Base-by-base conservation (phyloP, 2,888 invertebrate species). In the Orthonychiurus folsomi region DNA sequence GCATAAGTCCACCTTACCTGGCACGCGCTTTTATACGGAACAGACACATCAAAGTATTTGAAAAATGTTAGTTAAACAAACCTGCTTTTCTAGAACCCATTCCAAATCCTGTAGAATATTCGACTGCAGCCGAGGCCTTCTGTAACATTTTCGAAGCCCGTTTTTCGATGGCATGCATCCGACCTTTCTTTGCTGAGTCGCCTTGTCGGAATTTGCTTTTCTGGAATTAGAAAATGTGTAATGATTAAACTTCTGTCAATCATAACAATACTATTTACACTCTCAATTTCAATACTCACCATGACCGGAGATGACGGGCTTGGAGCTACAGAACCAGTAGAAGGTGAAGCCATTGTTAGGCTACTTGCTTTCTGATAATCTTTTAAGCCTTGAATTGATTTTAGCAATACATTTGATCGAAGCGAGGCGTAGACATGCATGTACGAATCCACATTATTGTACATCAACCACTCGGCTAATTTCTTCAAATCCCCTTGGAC, bases 401-500 rank as follows among this genome's bases (percentile, higher is more conserved):
- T 83, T 64, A 84, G 81, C 18, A 93, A 84, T 23, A 89, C 86
- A 18, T 85, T 84, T 0, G 90, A 88, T 9, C 93, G 79, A 20
- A 88, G 84, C 56, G 83, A 81, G 1, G 87, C 85, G 76, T 88
- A 89, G 23, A 87, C 85, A 70, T 86, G 84, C 67, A 87, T 83
- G 73, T 86, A 88, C 74, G 87, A 87, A 67, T 85, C 83, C 50
- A 86, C 81, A 65, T 84, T 82, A 75, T 89, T 85, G 66, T 85
- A 85, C 72, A 89, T 85, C 25, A 95, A 81, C 95, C 95, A 95
- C 56, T 83, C 83, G 0, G 93, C 87, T 63, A 94, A 89, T 61
- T 85, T 84, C 9, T 86, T 83, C 73, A 94, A 79, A 70, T 88
- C 86, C 60, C 84, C 83, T 60, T 86, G 78, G 1, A 85, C 83